These are phyloP conservation scores for Eulacestoma nigropectus DNA, from an alignment of 2,113 vertebrate genomes.

Conservation along the genomic window DNA sequence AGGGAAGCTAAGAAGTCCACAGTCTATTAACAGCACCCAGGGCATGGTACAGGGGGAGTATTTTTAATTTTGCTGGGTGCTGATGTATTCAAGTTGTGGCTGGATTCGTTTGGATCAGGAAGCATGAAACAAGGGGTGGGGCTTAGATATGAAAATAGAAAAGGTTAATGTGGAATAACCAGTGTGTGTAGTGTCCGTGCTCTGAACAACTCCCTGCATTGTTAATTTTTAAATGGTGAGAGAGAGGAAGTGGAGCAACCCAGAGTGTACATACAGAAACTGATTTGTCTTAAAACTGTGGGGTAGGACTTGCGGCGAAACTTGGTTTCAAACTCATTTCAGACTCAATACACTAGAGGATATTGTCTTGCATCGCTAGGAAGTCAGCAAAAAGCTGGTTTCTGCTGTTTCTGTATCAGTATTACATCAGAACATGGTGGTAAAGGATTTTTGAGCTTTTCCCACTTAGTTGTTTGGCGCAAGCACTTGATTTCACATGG, in stretches of 20 bases:
- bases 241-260: not conserved
- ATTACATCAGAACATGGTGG: not conserved
- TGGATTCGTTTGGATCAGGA: not conserved
- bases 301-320: not conserved
- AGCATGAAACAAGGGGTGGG: not conserved
- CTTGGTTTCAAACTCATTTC: not conserved
- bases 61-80: not conserved
- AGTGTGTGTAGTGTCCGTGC: not conserved
- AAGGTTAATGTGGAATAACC: not conserved
- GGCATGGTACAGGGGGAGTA: accelerated
- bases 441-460: not conserved
- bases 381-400: not conserved
- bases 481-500: not conserved
- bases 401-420: not conserved
- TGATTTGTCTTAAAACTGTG: not conserved
- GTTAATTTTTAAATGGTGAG: not conserved
- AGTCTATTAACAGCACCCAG: not conserved
- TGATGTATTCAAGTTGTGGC: not conserved
- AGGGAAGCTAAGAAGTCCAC: not conserved
- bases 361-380: not conserved
- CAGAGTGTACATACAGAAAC: not conserved
- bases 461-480: not conserved
- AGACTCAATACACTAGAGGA: not conserved
- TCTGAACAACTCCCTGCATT: not conserved
- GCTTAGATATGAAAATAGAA: not conserved